Conservation (phyloP, 92 coral and sea anemone species). For the Blastomussa wellsi region DNA sequence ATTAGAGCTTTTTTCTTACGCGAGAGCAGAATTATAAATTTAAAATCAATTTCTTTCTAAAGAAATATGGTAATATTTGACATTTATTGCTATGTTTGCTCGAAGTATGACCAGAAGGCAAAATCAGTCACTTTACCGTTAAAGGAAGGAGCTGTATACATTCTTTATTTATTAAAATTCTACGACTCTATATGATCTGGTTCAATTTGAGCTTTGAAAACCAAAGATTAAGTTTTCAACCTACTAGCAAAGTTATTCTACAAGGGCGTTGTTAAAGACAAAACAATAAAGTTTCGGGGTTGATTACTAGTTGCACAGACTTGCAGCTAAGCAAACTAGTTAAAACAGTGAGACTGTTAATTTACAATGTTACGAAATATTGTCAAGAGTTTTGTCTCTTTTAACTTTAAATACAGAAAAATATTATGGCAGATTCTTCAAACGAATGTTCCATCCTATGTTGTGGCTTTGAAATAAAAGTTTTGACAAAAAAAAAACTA, state of each 20-base stretch:
- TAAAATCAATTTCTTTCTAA: background rate
- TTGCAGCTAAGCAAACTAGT: constrained; percentile 26
- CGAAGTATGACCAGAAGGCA: background rate
- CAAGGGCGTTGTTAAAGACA: background rate
- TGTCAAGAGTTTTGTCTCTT: background rate
- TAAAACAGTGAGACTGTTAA: background rate
- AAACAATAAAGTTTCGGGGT: background rate
- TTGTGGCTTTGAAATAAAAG: background rate
- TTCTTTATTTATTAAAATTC: background rate
- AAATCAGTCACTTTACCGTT: background rate
- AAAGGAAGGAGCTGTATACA: background rate
- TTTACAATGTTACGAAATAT: background rate
- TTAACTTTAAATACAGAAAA: background rate
- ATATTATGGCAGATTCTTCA: background rate
- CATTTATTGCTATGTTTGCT: background rate
- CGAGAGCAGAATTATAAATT: background rate
- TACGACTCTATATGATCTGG: background rate
- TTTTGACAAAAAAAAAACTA: background rate
- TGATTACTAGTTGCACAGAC: constrained; percentile 19
- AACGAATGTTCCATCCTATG: background rate
- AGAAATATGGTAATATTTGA: background rate
- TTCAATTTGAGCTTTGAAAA: background rate
- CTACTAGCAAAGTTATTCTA: background rate
- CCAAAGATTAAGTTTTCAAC: background rate
- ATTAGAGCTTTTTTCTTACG: too few relatives aligned